phyloP scores from a whole-genome alignment of 2,888 invertebrate species.

The Pristionchus japonicus region DNA sequence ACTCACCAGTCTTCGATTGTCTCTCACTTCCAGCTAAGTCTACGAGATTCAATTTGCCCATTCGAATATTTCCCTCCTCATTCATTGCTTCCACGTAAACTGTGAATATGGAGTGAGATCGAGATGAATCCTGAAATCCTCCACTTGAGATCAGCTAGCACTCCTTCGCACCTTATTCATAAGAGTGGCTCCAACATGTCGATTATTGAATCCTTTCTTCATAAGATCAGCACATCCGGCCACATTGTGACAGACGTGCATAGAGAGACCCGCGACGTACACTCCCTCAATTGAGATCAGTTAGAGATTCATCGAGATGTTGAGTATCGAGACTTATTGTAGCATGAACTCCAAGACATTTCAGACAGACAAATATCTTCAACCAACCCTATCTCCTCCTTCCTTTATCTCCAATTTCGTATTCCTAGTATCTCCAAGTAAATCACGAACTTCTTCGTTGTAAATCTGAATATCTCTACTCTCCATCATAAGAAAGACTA shows the following conservation, averaged over 20 bases:
- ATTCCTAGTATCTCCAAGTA: slow-evolving; percentile 81
- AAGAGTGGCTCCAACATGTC: slow-evolving; percentile 87
- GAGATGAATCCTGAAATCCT: slow-evolving; percentile 77
- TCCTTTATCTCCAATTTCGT: slow-evolving; percentile 82
- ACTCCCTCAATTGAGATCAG: slow-evolving; percentile 58
- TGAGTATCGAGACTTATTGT: too few relatives aligned
- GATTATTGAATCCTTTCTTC: slow-evolving; percentile 85
- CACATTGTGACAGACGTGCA: slow-evolving; percentile 84
- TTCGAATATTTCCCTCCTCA: slow-evolving; percentile 79
- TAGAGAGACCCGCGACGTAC: slow-evolving; percentile 80
- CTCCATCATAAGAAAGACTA: background rate
- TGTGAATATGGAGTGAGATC: slow-evolving; percentile 90
- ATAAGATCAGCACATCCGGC: slow-evolving; percentile 85
- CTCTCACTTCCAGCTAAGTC: slow-evolving; percentile 91
- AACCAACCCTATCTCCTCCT: slow-evolving; percentile 74
- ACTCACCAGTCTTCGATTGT: slow-evolving; percentile 83
- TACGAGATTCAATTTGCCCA: slow-evolving; percentile 88
- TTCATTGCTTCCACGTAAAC: slow-evolving; percentile 87
- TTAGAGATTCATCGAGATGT: background rate
- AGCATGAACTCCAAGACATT: too few relatives aligned
- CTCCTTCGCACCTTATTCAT: slow-evolving; percentile 84
- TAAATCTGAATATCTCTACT: slow-evolving; percentile 80
- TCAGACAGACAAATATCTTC: too few relatives aligned
- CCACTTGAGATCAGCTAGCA: too few relatives aligned
- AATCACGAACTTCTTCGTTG: slow-evolving; percentile 85